Evolutionary conservation across 2,888 invertebrate genomes (phyloP), one percentile per base, ranked within the genome.

Genomic region (Heteropelma amictum): DNA sequence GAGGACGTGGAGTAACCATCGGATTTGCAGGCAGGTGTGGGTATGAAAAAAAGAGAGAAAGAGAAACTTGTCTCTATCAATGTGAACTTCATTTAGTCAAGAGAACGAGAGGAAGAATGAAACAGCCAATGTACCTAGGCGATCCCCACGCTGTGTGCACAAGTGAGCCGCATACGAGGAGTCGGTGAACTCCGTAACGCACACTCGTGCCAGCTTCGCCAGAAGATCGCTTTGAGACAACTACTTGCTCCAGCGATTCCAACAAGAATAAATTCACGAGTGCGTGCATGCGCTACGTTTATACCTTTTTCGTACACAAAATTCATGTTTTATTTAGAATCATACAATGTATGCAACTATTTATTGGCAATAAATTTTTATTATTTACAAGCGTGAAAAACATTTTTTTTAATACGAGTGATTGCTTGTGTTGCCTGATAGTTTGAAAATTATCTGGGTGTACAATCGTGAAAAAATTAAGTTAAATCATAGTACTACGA

Each of bases 1-100:
- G 67, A 67, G 70, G 45, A 78, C 76, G 76, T 33, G 65, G 28
- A 64, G 77, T 77, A 76, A 68, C 61, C 53, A 64, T 60, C 60
- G 69, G 64, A 58, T 72, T 69, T 60, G 53, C 58, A 28, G 64
- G 73, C 63, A 71, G 19, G n/a, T 3, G 4, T 3, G 38, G 38
- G 1, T 3, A 19, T 47, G 23, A 19, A 53, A 30, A 42, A 53
- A 12, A 33, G 64, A 53, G 17, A 51, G 35, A 17, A 14, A 26
- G 38, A 49, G 1, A 19, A 12, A 8, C 21, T 61, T n/a, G 45
- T 42, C 54, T 45, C 54, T 45, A 45, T 67, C 45, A 51, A 14
- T 26, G 33, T 63, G 51, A 53, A 64, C 12, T 40, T 53, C 10
- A 53, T 26, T 67, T 30, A 7, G 54, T 38, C 26, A 47, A 14